Evolutionary conservation across 1,140 invertebrate genomes (phyloP), one percentile per base, ranked within the genome.

Genomic region (Helicorthomorpha holstii): DNA sequence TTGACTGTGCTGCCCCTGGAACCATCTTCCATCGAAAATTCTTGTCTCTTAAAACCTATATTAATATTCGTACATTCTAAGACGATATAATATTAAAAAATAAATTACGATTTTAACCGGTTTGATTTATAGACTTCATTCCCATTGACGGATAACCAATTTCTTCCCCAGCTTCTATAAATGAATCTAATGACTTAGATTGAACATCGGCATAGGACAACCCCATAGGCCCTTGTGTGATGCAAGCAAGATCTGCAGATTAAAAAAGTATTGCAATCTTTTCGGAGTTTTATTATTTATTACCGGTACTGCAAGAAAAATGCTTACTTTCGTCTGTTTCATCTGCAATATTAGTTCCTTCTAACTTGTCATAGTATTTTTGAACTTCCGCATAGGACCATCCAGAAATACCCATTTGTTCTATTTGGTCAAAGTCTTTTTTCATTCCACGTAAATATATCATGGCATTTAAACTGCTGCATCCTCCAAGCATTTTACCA

Each of bases 401-500:
- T 0, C 86, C 86, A 0, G 73, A 69, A 60, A 93, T 93, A 0
- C 92, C 91, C 41, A 87, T 76, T 0, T 73, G 71, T 34, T 82
- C 83, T 92, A 91, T 96, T 49, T 84, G 75, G 64, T 96, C 85
- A 60, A 79, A 97, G 64, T 96, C 91, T 2, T 79, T 70, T 52
- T 79, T 76, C 69, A 95, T 92, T 0, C 92, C 92, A 52, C 92
- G 71, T 3, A 95, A 80, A 64, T 95, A 95, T 0, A 93, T 75
- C 91, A 96, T 87, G 0, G 83, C 85, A 66, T 97, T 97, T 1
- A 97, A 73, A 0, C 92, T 88, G 44, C 86, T 91, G 26, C 85
- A 85, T 14, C 93, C 93, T n/a, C 76, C 77, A 50, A 71, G 49
- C 10, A 61, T 61, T 54, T 57, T 48, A 26, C 62, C 65, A 29